Evolutionary conservation across 1,140 invertebrate genomes (phyloP), one percentile per base, ranked within the genome.

Genomic region (Lethocerus indicus): DNA sequence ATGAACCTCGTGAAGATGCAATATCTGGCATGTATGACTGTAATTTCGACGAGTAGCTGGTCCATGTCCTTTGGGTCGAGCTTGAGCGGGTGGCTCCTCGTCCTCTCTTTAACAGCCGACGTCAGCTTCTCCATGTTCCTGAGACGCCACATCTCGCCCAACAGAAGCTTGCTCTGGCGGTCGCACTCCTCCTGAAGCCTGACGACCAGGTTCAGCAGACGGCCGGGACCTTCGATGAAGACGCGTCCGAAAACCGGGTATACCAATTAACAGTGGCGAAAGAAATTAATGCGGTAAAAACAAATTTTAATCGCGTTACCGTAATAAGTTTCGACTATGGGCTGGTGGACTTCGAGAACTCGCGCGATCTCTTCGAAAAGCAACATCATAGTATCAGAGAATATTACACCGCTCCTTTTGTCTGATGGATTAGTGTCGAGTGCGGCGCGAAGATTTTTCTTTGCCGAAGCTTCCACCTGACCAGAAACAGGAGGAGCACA

Each of bases 251-350:
- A n/a, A n/a, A n/a, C n/a, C n/a, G n/a, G n/a, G n/a, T n/a, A n/a
- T n/a, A n/a, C n/a, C n/a, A n/a, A n/a, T n/a, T n/a, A n/a, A n/a
- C n/a, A n/a, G n/a, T n/a, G n/a, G n/a, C n/a, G n/a, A n/a, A n/a
- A n/a, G n/a, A n/a, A n/a, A n/a, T n/a, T n/a, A n/a, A n/a, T n/a
- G n/a, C n/a, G n/a, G n/a, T n/a, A n/a, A 18, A 20, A 28, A n/a
- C 2, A 14, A 37, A 29, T 26, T 36, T n/a, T 43, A 26, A 45
- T 53, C 55, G 55, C 57, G 50, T 58, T 61, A 61, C 91, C 90
- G 70, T 96, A 97, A 66, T 87, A 93, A 6, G 87, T 91, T 63
- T 95, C 90, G 29, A 96, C 80, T 24, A 95, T 72, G 1, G 92
- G 88, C 59, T 94, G 88, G 67, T 94, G 87, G 21, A 87, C 76